A percentile compares a stretch with the other conserved stretches of the same genome.
Evolutionary conservation across 1,140 invertebrate genomes (phyloP).

Genomic region (Drosophila micromelanica): DNA sequence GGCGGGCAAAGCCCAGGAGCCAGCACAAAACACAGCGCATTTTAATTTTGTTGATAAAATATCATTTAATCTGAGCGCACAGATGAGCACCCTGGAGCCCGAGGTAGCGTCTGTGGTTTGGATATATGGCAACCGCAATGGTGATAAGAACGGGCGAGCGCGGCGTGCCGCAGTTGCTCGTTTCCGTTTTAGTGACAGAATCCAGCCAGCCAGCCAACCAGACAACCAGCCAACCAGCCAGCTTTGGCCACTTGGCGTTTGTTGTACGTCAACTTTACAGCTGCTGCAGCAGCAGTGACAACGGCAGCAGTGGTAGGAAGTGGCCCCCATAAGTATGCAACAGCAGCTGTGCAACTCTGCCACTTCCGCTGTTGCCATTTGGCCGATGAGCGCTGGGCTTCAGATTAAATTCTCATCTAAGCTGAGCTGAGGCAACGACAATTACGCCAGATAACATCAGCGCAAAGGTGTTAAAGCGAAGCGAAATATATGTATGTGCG

Average conservation of each 20-base stretch:
- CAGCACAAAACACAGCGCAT: constrained; percentile 39
- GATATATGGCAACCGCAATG: constrained; percentile 33
- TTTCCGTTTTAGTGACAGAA: constrained; percentile 39
- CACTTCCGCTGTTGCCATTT: background rate
- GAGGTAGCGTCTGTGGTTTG: constrained; percentile 5
- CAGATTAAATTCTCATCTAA: too few species aligned
- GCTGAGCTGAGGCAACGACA: too few species aligned
- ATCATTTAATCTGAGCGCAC: constrained; percentile 65
- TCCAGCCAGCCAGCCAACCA: too few species aligned
- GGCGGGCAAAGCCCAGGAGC: constrained; percentile 2
- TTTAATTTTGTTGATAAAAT: constrained; percentile 79
- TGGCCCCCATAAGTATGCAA: constrained; percentile 48
- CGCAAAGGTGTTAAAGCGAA: too few species aligned
- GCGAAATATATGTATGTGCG: too few species aligned
- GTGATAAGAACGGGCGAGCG: constrained; percentile 29
- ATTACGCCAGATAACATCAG: too few species aligned
- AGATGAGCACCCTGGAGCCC: constrained; percentile 22
- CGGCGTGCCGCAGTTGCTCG: constrained; percentile 14
- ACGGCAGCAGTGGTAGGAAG: constrained; percentile 23
- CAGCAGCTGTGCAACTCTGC: constrained; percentile 26
- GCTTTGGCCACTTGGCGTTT: constrained; percentile 27
- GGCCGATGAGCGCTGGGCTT: too few species aligned
- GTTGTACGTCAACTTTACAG: constrained; percentile 44
- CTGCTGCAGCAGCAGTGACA: constrained; percentile 20
- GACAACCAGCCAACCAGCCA: too few species aligned